phyloP scores from a whole-genome alignment of 2,113 vertebrate species.

The Sinocyclocheilus rhinocerous region DNA sequence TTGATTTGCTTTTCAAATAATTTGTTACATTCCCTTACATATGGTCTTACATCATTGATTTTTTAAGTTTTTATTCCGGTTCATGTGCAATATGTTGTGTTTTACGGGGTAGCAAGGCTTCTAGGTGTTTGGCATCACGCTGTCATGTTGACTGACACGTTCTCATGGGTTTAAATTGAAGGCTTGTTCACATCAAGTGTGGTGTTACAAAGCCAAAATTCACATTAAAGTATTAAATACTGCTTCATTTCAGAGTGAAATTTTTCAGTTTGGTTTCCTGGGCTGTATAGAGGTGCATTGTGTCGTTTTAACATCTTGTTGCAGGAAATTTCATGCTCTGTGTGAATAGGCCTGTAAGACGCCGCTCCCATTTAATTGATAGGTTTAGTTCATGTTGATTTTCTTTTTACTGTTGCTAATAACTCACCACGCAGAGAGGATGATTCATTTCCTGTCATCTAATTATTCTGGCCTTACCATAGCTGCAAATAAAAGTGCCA shows the following conservation, averaged over 20 bases:
- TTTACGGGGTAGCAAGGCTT: background rate
- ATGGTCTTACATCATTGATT: background rate
- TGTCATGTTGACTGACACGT: background rate
- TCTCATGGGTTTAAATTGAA: background rate
- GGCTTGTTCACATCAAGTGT: background rate
- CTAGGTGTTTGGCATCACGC: background rate
- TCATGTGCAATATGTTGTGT: background rate
- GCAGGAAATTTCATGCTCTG: background rate
- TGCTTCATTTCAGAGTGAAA: no score
- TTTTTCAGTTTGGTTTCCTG: no score
- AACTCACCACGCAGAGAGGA: background rate
- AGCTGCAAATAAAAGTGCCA: constrained; percentile 6
- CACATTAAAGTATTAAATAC: background rate
- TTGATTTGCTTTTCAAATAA: constrained; percentile 14
- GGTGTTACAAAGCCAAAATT: background rate
- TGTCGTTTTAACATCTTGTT: background rate
- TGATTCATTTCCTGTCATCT: constrained; percentile 20
- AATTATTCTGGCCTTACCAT: background rate
- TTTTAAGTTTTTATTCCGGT: background rate
- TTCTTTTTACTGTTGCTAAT: constrained; percentile 14
- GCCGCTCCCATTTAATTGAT: background rate
- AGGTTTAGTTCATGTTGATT: constrained; percentile 10
- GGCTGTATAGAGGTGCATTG: background rate
- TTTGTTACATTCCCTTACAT: background rate
- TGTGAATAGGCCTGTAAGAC: background rate